A percentile compares a stretch with the other conserved stretches of the same genome.
Evolutionary conservation across 92 coral and sea anemone species (phyloP).

Genomic region (Parazoanthus darwini): DNA sequence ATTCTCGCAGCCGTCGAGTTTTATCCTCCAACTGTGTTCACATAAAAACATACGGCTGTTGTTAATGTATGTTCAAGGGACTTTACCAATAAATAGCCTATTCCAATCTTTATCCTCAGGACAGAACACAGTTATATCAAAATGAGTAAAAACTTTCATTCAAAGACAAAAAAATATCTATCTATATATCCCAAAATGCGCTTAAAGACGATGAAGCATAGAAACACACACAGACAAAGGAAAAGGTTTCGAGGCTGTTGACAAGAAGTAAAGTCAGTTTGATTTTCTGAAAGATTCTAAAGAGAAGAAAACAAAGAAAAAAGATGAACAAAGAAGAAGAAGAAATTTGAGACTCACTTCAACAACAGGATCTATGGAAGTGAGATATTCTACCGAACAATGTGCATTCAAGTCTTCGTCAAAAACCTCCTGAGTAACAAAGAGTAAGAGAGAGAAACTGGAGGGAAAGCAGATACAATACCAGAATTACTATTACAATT

Average conservation of each 20-base stretch:
- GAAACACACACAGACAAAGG: not conserved
- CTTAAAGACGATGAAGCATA: not conserved
- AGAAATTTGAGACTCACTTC: constrained; percentile 9
- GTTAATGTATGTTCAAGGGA: not conserved
- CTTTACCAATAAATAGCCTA: not conserved
- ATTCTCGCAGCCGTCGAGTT: constrained; percentile 81
- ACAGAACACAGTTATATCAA: not conserved
- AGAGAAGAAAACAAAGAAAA: not conserved
- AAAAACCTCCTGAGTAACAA: not conserved
- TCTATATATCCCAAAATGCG: not conserved
- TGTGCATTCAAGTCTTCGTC: not conserved
- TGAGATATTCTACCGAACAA: not conserved
- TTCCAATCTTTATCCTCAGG: not conserved
- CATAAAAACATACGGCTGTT: not conserved
- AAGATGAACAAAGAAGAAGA: not conserved
- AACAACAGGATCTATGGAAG: not conserved
- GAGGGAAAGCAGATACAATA: not conserved
- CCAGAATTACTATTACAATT: not conserved
- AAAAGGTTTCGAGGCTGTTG: not conserved
- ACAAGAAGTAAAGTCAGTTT: not conserved
- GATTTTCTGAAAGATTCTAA: not conserved
- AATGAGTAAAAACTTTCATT: too few species aligned
- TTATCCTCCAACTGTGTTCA: constrained; percentile 85
- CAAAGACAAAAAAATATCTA: too few species aligned
- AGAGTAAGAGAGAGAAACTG: not conserved